Evolutionary conservation across 2,888 invertebrate species (phyloP).

Genomic region (Steinernema hermaphroditum): DNA sequence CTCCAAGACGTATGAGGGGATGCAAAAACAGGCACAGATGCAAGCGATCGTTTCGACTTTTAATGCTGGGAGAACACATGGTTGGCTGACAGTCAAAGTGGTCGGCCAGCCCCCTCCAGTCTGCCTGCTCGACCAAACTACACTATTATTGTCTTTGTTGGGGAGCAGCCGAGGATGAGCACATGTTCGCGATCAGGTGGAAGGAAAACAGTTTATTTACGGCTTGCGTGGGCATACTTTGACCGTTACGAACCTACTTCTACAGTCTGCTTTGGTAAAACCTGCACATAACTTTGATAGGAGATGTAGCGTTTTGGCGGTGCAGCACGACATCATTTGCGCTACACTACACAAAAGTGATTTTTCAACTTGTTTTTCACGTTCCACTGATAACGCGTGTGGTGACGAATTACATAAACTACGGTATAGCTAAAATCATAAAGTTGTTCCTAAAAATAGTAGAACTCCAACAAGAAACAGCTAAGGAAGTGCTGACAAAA

Average conservation of each 20-base stretch:
- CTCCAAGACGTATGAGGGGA: neutral
- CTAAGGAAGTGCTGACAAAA: no score
- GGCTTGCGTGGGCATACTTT: no score
- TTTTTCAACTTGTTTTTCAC: slow-evolving; percentile 7
- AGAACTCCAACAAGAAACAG: no score
- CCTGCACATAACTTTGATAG: no score
- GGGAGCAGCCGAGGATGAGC: no score
- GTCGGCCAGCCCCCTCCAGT: slow-evolving; percentile 16
- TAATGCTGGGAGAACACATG: neutral
- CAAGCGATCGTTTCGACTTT: neutral
- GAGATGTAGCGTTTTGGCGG: no score
- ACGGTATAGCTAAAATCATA: neutral
- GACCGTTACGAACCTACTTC: no score
- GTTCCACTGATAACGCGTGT: neutral
- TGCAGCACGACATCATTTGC: neutral
- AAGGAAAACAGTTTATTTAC: no score
- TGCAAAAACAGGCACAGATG: slow-evolving; percentile 19
- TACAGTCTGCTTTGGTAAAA: no score
- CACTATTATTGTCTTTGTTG: neutral
- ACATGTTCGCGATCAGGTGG: no score
- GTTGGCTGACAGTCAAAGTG: neutral
- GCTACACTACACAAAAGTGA: slow-evolving; percentile 6
- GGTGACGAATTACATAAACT: slow-evolving; percentile 8
- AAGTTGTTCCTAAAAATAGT: no score
- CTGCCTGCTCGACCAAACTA: neutral